These are phyloP conservation scores for Rhynchopsitta pachyrhyncha DNA, from an alignment of 2,113 vertebrate genomes.

Conservation along the genomic window DNA sequence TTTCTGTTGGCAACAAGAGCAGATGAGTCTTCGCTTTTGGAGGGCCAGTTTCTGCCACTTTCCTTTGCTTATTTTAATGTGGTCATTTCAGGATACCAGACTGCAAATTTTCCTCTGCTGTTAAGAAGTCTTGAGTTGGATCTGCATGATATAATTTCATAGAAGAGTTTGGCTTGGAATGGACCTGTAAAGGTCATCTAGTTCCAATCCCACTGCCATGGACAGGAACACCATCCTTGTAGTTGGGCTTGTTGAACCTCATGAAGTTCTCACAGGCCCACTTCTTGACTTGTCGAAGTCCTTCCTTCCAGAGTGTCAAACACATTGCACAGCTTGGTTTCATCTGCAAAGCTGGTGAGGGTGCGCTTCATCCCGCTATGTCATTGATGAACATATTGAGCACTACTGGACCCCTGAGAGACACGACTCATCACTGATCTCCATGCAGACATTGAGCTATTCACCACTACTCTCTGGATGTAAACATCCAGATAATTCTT, in stretches of 20 bases:
- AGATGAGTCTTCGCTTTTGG: accelerated
- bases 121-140: background rate
- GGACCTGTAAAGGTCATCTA: background rate
- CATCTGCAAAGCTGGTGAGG: background rate
- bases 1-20: background rate
- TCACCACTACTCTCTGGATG: background rate
- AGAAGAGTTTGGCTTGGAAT: background rate
- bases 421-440: background rate
- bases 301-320: background rate
- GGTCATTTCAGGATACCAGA: background rate
- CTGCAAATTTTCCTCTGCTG: background rate
- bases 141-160: background rate
- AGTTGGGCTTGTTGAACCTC: background rate
- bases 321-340: background rate
- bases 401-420: background rate
- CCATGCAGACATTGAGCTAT: background rate
- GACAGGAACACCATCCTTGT: background rate
- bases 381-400: background rate
- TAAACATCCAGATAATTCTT: background rate
- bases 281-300: background rate
- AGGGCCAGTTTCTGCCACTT: background rate
- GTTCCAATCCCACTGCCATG: background rate
- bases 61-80: background rate
- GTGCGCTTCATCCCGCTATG: background rate
- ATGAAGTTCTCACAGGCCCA: background rate